Evolutionary conservation across 2,113 vertebrate species (phyloP), one percentile per base, ranked within the genome.

Genomic region (Chitala chitala): DNA sequence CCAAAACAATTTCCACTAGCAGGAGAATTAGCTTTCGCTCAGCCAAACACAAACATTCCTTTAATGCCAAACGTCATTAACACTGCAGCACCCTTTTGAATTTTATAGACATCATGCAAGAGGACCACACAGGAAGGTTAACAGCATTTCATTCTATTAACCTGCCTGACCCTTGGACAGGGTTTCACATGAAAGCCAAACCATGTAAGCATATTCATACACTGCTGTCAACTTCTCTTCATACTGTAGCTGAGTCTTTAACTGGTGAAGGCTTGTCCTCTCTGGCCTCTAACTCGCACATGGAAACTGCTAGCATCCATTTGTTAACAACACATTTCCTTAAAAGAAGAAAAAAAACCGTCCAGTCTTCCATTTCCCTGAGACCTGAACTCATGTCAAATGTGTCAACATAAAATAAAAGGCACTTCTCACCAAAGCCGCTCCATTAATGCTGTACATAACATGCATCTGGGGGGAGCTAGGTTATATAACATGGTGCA

Each of bases 41-140:
- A 2, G 3, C 64, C 24, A 38, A 26, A 42, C 64, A 44, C 40
- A 55, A 65, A 51, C 20, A 44, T 10, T 38, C 64, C 22, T 31
- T 38, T 59, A 56, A 64, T 53, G 56, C 15, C 58, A 48, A 55
- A 38, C 56, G 51, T 46, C 36, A 48, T 64, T 63, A 73, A 61
- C 64, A 73, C 44, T 61, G 51, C 26, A 15, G 44, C 42, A 24
- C 44, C 24, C 17, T 29, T 15, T 48, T 61, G 42, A 73, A 26
- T 58, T 61, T 63, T 5, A 50, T 44, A 31, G 9, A 29, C 12
- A 22, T 46, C 20, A 68, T 22, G 26, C 7, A 10, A 44, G 46
- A 24, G 71, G 24, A 10, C 22, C 44, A 61, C 42, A 48, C 20
- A 50, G 42, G 26, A 53, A 44, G 58, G 58, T 50, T 64, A 63